Evolutionary conservation across 2,888 invertebrate genomes (phyloP).

Genomic region (Apocheima hispidaria): DNA sequence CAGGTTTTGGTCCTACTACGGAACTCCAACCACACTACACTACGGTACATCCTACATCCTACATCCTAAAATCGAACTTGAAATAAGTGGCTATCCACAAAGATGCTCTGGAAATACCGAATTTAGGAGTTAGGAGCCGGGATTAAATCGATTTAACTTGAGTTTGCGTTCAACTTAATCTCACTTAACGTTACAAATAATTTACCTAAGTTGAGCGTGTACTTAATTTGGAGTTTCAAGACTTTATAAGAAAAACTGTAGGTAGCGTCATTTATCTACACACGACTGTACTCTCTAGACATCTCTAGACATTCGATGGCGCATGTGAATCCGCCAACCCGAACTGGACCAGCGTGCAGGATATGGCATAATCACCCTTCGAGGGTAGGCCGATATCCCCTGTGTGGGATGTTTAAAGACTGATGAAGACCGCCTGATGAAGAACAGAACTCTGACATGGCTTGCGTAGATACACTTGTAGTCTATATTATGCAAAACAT

Average conservation of each 20-base stretch:
- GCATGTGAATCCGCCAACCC: too few species aligned
- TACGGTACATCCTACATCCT: constrained; percentile 46
- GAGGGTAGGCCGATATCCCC: too few species aligned
- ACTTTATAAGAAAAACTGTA: constrained; percentile 6
- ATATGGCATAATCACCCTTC: too few species aligned
- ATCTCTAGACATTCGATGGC: too few species aligned
- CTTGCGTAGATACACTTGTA: too few species aligned
- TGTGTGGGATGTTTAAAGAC: too few species aligned
- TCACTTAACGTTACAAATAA: constrained; percentile 27
- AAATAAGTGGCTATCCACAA: constrained; percentile 47
- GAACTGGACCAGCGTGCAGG: too few species aligned
- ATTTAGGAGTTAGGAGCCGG: constrained; percentile 29
- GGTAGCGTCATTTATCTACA: neutral
- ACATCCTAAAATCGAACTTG: constrained; percentile 48
- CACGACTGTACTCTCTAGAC: too few species aligned
- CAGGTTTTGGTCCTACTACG: constrained; percentile 31
- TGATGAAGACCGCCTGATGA: too few species aligned
- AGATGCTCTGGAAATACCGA: constrained; percentile 37
- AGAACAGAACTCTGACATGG: too few species aligned
- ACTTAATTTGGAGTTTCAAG: constrained; percentile 14
- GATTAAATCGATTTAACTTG: constrained; percentile 30
- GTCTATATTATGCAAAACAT: too few species aligned
- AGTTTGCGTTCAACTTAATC: constrained; percentile 25
- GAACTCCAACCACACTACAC: constrained; percentile 57
- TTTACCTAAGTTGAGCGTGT: constrained; percentile 23